Conservation (phyloP, 2,797 vertebrate species). For the Aselliscus stoliczkanus region DNA sequence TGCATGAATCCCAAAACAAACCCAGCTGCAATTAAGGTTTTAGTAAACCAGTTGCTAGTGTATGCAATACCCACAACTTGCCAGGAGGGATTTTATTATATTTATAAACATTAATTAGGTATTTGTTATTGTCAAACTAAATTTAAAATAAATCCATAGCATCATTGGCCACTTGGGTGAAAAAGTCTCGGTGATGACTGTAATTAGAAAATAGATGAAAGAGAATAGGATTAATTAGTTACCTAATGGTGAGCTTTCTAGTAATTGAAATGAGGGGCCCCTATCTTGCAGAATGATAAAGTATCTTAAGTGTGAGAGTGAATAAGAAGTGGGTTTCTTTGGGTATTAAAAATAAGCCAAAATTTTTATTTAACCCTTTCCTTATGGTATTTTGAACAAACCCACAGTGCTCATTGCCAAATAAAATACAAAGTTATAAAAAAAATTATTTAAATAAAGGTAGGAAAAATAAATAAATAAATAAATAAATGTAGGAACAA, state of each 20-base stretch:
- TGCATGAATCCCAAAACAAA: constrained; percentile 83
- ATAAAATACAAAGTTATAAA: constrained; percentile 10
- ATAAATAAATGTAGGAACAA: not conserved
- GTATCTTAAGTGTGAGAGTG: constrained; percentile 68
- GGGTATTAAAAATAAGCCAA: constrained; percentile 56
- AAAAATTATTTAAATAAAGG: not conserved
- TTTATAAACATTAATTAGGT: constrained; percentile 88
- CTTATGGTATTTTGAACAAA: not conserved
- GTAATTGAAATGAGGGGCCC: constrained; percentile 83
- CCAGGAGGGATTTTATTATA: constrained; percentile 82
- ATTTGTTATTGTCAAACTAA: constrained; percentile 85
- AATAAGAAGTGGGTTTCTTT: constrained; percentile 71
- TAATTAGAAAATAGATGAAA: constrained; percentile 87
- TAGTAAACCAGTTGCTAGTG: constrained; percentile 83
- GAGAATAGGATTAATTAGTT: constrained; percentile 84
- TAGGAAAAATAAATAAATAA: no score
- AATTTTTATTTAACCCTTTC: constrained; percentile 55
- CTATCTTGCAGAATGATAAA: constrained; percentile 72
- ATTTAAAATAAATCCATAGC: constrained; percentile 86
- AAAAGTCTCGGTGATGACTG: constrained; percentile 82
- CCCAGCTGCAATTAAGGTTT: constrained; percentile 85
- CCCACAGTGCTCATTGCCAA: not conserved
- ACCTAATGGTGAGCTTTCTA: constrained; percentile 80
- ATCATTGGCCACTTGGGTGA: constrained; percentile 84
- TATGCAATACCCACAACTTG: constrained; percentile 82